Evolutionary conservation across 2,888 invertebrate genomes (phyloP), one percentile per base, ranked within the genome.

Genomic region (Callyntrura sp.): DNA sequence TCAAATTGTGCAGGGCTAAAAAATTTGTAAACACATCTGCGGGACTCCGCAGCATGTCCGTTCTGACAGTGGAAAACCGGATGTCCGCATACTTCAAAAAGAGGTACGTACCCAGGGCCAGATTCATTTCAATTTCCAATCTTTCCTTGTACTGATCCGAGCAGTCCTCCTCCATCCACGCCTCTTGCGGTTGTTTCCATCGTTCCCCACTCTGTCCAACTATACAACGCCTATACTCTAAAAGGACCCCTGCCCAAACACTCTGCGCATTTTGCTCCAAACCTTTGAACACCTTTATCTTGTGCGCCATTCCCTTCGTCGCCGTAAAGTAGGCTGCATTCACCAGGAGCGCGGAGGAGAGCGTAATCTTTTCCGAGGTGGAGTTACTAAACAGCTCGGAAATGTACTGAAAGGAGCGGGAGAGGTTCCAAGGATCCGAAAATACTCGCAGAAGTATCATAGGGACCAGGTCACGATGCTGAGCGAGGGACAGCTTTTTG

Each of bases 81-180:
- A 55, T 23, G 48, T 83, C 83, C 11, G 83, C 83, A 83, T 23
- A 83, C 68, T 48, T 62, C 55, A 83, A 28, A 28, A 83, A 83
- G 1, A 65, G 9, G 20, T 83, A 83, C 45, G 48, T 11, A 0
- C 83, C 83, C 28, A 83, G 68, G 17, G 65, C 35, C 25, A 83
- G 12, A 12, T 48, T 20, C 45, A 65, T 65, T 48, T 83, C 83
- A 17, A 11, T 23, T 2, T 25, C 14, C 51, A 83, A 48, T 20
- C 51, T 62, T 1, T 43, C 68, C 65, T 45, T 23, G 25, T 48
- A 83, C 17, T 2, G 14, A 12, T 17, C 23, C 9, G n/a, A 20
- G 17, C 83, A 83, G 8, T 23, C 17, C 23, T 48, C 17, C 17
- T 83, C 60, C 20, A 8, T 9, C 1, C 8, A 14, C n/a, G 9